Evolutionary conservation across 1,140 invertebrate species (phyloP), one percentile per base, ranked within the genome.

Genomic region (Drosophila fuyamai): DNA sequence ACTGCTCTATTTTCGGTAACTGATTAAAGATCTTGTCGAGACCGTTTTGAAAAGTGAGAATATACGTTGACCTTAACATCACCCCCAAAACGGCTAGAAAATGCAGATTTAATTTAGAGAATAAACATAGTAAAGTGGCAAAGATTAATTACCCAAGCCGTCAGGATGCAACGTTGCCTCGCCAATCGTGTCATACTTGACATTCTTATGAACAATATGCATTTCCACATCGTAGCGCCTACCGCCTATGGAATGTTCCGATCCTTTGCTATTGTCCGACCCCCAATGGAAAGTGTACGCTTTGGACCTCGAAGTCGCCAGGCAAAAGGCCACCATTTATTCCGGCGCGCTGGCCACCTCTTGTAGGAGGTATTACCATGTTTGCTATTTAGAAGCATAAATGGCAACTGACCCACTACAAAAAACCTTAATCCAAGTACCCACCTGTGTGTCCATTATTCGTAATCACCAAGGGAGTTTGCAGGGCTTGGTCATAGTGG

Each of bases 221-320:
- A 91, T 84, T 47, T 92, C 91, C 2, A 84, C 70, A 48, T 88
- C 91, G 51, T 51, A 91, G 5, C 81, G 76, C 12, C 59, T n/a
- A 6, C 10, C 43, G 32, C 86, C 58, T 9, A 92, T 77, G 10
- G 57, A 18, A 70, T 92, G 91, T 16, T 92, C 91, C 3, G 88
- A 83, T 8, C 91, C 91, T 27, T 61, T 63, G 9, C 6, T 55
- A 0, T 29, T 5, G 0, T 14, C 9, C 0, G 84, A 81, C 13
- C 90, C 95, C 95, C 95, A 96, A 89, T 96, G 95, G 90, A 96
- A 96, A 95, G 80, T 96, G 95, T 1, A 95, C 92, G 9, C 94
- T 94, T 79, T 95, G 94, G 9, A 95, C 93, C 80, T 95, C 94
- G 50, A 95, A 96, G 43, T 93, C 92, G 32, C 93, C 93, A 54